Conservation (phyloP, 92 coral and sea anemone species). For the Zoanthus solanderi region DNA sequence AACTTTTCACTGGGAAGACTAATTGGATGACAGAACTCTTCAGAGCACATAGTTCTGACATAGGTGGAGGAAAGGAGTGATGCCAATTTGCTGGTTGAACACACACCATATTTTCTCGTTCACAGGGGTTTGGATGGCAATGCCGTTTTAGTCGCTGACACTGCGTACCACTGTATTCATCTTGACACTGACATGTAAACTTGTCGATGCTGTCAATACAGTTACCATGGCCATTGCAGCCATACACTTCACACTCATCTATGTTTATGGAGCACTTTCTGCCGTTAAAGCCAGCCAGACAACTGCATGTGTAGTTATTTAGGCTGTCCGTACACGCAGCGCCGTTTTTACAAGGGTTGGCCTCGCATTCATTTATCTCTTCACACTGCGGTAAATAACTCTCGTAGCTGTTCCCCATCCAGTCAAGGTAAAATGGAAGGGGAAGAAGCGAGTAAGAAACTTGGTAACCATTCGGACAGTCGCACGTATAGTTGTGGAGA, state of each 20-base stretch:
- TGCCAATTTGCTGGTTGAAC: slow-evolving; percentile 48
- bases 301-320: slow-evolving; percentile 68
- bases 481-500: slow-evolving; percentile 74
- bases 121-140: slow-evolving; percentile 63
- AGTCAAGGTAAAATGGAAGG: slow-evolving; percentile 8
- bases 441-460: not conserved
- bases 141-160: slow-evolving; percentile 70
- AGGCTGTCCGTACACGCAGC: slow-evolving; percentile 46
- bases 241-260: slow-evolving; percentile 71
- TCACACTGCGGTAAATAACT: slow-evolving; percentile 45
- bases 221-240: slow-evolving; percentile 45
- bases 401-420: not conserved
- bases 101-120: slow-evolving; percentile 50
- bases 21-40: slow-evolving; percentile 49
- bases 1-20: slow-evolving; percentile 30
- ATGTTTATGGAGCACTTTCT: slow-evolving; percentile 66
- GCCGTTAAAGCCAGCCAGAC: slow-evolving; percentile 74
- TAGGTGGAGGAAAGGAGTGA: not conserved
- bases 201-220: slow-evolving; percentile 77
- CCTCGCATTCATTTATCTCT: slow-evolving; percentile 56
- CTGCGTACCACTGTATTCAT: slow-evolving; percentile 73
- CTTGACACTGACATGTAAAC: slow-evolving; percentile 79
- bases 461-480: slow-evolving; percentile 71
- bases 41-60: slow-evolving; percentile 42
- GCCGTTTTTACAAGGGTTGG: slow-evolving; percentile 71